Conservation (phyloP, 2,797 vertebrate species). For the Parauchenoglanis punctatus region DNA sequence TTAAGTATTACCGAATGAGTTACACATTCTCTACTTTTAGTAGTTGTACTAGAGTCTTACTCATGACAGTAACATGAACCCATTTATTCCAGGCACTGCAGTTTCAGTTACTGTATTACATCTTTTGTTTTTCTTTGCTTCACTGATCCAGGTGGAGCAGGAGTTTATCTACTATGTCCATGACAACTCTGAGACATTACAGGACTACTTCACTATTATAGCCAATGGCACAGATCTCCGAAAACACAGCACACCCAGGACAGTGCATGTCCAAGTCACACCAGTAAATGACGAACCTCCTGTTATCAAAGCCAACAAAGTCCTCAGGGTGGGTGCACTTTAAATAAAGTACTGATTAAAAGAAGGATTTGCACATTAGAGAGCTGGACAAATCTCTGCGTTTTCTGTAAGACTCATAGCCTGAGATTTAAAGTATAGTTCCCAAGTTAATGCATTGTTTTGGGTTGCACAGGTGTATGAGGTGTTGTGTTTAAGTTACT, state of each 20-base stretch:
- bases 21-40: background rate
- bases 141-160: slow-evolving; percentile 80
- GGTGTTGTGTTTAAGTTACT: background rate
- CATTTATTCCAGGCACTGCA: background rate
- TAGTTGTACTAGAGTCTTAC: background rate
- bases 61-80: slow-evolving; percentile 16
- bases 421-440: background rate
- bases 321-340: slow-evolving; percentile 84
- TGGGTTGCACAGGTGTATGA: background rate
- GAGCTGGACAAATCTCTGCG: background rate
- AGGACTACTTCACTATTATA: slow-evolving; percentile 83
- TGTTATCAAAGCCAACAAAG: slow-evolving; percentile 82
- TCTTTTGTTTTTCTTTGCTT: slow-evolving; percentile 7
- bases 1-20: background rate
- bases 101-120: background rate
- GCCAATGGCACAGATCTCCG: slow-evolving; percentile 82
- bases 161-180: slow-evolving; percentile 88
- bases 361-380: background rate
- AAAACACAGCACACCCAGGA: slow-evolving; percentile 82
- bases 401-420: background rate
- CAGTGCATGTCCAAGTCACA: slow-evolving; percentile 80
- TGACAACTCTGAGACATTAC: slow-evolving; percentile 81
- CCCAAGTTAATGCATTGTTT: background rate
- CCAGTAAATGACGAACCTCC: slow-evolving; percentile 88
- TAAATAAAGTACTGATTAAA: slow-evolving; percentile 59